Conservation (phyloP, 2,888 invertebrate species). For the Ceratothoa steindachneri region DNA sequence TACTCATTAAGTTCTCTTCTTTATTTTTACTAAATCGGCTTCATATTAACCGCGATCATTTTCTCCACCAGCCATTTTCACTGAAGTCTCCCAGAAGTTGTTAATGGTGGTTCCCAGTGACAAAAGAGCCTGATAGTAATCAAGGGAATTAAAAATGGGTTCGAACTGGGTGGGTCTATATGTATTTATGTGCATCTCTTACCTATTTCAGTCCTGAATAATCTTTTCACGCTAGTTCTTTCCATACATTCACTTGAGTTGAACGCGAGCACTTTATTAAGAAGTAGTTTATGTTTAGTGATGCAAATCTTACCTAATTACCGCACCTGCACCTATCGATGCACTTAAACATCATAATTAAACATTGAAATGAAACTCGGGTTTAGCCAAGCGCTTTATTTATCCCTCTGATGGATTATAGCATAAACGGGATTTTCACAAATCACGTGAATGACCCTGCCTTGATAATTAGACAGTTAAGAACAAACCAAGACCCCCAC, state of each 20-base stretch:
- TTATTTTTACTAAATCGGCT: background rate
- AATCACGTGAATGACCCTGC: no score
- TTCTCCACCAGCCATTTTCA: constrained; percentile 56
- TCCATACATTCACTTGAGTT: background rate
- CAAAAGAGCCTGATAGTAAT: background rate
- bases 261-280: no score
- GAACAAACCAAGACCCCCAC: no score
- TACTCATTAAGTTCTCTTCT: no score
- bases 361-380: no score
- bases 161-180: background rate
- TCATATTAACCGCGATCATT: background rate
- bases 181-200: background rate
- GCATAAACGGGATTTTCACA: no score
- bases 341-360: no score
- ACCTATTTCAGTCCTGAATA: background rate
- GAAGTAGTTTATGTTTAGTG: background rate
- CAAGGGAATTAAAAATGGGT: background rate
- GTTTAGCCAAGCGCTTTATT: no score
- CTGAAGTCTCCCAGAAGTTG: constrained; percentile 65
- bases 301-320: background rate
- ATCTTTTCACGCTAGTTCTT: background rate
- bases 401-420: no score
- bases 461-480: no score
- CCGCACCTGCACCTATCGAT: background rate
- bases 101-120: constrained; percentile 63